Conservation (phyloP, 2,888 invertebrate species). For the Cylindroiulus punctatus region DNA sequence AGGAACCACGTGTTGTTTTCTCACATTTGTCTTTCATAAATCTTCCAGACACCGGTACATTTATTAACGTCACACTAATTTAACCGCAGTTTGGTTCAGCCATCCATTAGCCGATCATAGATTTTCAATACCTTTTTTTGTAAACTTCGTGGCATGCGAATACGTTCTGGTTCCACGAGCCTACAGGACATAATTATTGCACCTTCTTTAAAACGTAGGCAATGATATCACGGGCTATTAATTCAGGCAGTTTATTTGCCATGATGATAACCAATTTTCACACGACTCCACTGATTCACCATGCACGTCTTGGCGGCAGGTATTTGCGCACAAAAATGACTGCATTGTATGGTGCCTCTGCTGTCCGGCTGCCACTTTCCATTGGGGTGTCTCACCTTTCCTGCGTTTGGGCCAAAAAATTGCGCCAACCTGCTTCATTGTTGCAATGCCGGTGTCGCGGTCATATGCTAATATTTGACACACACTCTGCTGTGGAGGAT, state of each 20-base stretch:
- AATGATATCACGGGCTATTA: neutral
- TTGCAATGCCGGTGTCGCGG: neutral
- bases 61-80: neutral
- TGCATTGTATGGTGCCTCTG: neutral
- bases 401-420: neutral
- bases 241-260: neutral
- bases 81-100: neutral
- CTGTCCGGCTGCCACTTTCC: neutral
- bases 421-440: neutral
- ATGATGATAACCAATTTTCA: constrained; percentile 14
- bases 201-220: neutral
- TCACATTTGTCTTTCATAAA: too few relatives aligned
- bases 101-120: neutral
- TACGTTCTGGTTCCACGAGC: neutral
- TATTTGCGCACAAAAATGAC: too few relatives aligned
- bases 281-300: neutral
- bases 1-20: too few relatives aligned
- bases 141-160: neutral
- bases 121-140: neutral
- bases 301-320: too few relatives aligned
- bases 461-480: constrained; percentile 27
- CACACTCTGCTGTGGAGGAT: neutral
- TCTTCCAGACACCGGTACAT: neutral
- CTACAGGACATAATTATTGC: constrained; percentile 10
- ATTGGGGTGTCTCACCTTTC: neutral